These are phyloP conservation scores for Theonella swinhoei DNA, from an alignment of 37 sponge, comb jelly and placozoan genomes.

Conservation along the genomic window DNA sequence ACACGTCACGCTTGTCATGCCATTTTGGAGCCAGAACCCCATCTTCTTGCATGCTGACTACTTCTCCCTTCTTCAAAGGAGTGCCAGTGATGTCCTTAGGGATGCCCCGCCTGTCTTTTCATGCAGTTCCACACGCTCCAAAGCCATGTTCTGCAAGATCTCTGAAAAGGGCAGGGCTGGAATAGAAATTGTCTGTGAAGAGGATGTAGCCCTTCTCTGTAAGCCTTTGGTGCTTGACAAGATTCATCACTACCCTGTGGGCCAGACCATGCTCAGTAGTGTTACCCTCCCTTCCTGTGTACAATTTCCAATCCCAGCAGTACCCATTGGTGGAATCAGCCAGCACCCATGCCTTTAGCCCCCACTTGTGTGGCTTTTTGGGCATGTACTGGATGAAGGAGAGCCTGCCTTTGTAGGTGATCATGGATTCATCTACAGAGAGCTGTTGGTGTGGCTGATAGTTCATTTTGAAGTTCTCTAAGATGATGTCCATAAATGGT, in stretches of 20 bases:
- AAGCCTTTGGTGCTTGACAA: not conserved
- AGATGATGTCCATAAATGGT: no score
- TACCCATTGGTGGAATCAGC: constrained; percentile 28
- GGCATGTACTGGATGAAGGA: constrained; percentile 36
- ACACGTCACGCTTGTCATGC: constrained; percentile 28
- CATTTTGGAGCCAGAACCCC: constrained; percentile 21
- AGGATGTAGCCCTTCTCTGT: constrained; percentile 19
- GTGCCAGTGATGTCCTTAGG: constrained; percentile 24
- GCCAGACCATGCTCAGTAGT: not conserved
- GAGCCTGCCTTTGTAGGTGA: constrained; percentile 35
- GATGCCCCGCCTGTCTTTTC: constrained; percentile 26
- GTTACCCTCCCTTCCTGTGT: constrained; percentile 43
- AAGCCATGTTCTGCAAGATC: constrained; percentile 3
- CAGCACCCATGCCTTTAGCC: constrained; percentile 40
- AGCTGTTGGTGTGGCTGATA: constrained; percentile 6
- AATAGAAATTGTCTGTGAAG: constrained; percentile 56
- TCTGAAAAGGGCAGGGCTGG: constrained; percentile 35
- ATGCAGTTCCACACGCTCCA: constrained; percentile 50
- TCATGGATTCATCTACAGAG: constrained; percentile 40
- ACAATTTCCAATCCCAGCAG: constrained; percentile 11
- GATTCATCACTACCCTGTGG: constrained; percentile 16
- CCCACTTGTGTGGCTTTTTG: constrained; percentile 33
- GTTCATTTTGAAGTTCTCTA: no score
- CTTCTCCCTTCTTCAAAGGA: constrained; percentile 18
- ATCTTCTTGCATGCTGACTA: not conserved